Base-by-base conservation (phyloP, 1,140 invertebrate species). In the Aphis craccivora region DNA sequence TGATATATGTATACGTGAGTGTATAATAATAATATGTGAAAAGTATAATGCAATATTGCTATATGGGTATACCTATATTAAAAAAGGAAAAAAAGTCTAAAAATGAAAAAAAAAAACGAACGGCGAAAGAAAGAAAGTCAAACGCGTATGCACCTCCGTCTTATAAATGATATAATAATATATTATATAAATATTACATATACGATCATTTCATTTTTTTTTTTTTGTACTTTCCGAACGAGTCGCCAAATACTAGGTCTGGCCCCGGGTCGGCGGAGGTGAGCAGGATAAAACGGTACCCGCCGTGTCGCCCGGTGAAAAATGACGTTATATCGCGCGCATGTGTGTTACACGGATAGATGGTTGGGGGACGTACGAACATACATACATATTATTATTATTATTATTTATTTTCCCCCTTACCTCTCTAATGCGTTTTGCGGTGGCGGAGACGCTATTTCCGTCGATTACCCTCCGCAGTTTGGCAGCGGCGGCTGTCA, bases 381-480 rank as follows among this genome's bases (percentile, higher is more conserved):
- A 35, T 22, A 18, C 30, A 18, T 88, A 51, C 43, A n/a, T 45
- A 87, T 45, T 86, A 45, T 87, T 87, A 88, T 87, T 87, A 88
- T 30, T 88, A 88, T 88, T 89, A 55, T 89, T 89, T 89, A 55
- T 90, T 67, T 67, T 55, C 60, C 43, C 43, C 55, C 89, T 67
- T 43, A 43, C 55, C 89, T 55, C 87, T 60, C 88, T 60, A 90
- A 90, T 67, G 89, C 6, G 89, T 90, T 90, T 67, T 11, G 88
- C 48, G 53, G 35, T 37, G 89, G 51, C 1, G 89, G 37, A 67
- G n/a, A 90, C 55, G 55, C 89, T 90, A 90, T 90, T 90, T 90
- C 53, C 89, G 89, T 90, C 89, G 53, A 90, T 67, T 90, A 90
- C 89, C 89, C 89, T 90, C 89, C 53, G 89, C 55, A 67, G 53